Evolutionary conservation across 2,888 invertebrate species (phyloP).

Genomic region (Dasypogon diadema): DNA sequence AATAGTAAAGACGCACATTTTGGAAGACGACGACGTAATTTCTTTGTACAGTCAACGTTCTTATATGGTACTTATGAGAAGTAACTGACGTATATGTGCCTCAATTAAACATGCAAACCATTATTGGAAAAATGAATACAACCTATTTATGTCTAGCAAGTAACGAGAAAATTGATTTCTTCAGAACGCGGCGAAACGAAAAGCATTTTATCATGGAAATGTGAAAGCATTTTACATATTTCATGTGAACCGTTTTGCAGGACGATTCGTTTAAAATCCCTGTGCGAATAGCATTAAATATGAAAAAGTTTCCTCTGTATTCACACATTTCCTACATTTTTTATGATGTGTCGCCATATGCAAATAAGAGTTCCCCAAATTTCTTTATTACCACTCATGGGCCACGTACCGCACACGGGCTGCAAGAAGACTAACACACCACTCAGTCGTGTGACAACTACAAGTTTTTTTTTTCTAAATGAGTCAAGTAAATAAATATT

Average conservation of each 20-base stretch:
- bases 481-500: conserved; percentile 31
- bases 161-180: not conserved
- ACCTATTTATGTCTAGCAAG: too few species aligned
- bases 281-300: conserved; percentile 40
- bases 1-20: too few species aligned
- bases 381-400: conserved; percentile 39
- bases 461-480: conserved; percentile 1
- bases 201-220: conserved; percentile 18
- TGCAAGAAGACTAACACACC: not conserved
- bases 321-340: conserved; percentile 45
- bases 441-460: not conserved
- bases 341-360: conserved; percentile 44
- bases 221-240: conserved; percentile 25
- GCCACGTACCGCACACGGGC: not conserved
- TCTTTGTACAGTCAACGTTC: too few species aligned
- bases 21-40: too few species aligned
- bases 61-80: too few species aligned
- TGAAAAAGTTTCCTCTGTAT: conserved; percentile 34
- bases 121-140: too few species aligned
- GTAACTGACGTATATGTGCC: too few species aligned
- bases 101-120: too few species aligned
- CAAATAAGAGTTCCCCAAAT: conserved; percentile 45
- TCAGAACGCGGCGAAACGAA: not conserved
- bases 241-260: conserved; percentile 45
- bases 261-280: conserved; percentile 45